These are phyloP conservation scores for Ecliptopera silaceata DNA, from an alignment of 2,888 invertebrate genomes.

Conservation along the genomic window DNA sequence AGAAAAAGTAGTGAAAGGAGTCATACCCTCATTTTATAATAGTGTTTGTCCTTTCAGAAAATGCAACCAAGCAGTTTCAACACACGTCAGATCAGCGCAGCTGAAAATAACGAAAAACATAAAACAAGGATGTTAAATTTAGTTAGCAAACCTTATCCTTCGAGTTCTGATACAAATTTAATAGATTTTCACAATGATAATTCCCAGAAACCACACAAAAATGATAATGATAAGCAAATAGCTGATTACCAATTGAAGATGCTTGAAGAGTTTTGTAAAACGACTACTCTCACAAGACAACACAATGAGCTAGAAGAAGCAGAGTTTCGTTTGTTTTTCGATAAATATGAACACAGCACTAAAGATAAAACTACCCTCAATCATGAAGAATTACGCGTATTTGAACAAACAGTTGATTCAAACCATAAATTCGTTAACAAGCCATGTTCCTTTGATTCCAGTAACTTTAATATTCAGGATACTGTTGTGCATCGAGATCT, in stretches of 20 bases:
- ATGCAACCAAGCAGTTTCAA: neutral
- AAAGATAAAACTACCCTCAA: neutral
- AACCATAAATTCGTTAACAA: neutral
- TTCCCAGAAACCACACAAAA: neutral
- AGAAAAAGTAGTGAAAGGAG: no score
- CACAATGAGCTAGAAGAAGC: conserved; percentile 1
- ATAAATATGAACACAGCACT: conserved; percentile 21
- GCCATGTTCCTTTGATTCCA: neutral
- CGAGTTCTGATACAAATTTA: conserved; percentile 8
- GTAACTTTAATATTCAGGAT: neutral
- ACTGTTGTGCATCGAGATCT: neutral
- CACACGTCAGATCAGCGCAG: neutral
- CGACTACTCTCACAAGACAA: conserved; percentile 5
- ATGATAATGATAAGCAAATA: conserved; percentile 16
- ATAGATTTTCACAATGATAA: conserved; percentile 16
- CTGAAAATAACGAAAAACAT: neutral
- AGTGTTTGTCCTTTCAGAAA: neutral
- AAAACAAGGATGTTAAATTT: neutral
- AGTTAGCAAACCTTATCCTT: neutral
- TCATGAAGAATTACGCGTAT: neutral
- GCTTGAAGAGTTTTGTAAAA: conserved; percentile 25
- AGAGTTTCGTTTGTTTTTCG: conserved; percentile 22
- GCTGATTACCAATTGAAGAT: conserved; percentile 26
- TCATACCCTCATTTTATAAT: no score
- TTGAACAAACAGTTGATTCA: conserved; percentile 1